Base-by-base conservation (phyloP, 1,140 invertebrate genomes). In the Drosophila kikkawai region DNA sequence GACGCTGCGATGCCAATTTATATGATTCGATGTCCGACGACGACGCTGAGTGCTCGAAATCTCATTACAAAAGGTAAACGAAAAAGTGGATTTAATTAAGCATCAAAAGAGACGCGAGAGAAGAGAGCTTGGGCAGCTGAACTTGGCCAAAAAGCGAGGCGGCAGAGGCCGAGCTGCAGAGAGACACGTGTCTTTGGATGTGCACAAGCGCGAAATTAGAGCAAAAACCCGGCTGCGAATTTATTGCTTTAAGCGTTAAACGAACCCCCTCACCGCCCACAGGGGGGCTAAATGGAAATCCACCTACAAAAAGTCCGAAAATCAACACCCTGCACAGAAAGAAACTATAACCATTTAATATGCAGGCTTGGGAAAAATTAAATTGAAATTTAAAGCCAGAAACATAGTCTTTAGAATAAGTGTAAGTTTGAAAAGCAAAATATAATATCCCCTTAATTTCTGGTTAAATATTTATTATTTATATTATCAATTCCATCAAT, bases 61-160 rank as follows among this genome's bases (percentile, higher is more conserved):
- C 80, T 90, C 77, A 88, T 88, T 90, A 88, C 84, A 88, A 88
- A 87, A 87, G 84, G 84, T 79, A 87, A 57, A 78, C 73, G 76
- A 74, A 66, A 71, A 88, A 88, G 78, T 90, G 78, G 88, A 88
- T 88, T 88, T 75, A 88, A 88, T 90, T 88, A 80, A 68, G 82
- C 85, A 71, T 84, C 80, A 90, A 90, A 87, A 86, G 84, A 79
- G 69, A 75, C 50, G 59, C 57, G 47, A 64, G 61, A 42, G 61
- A 42, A 86, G 53, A 65, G 42, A 45, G 53, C 36, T 37, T 6
- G 13, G 34, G 34, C 69, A 26, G 22, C 32, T 15, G 48, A 56
- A 65, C 48, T 59, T 55, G 39, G 47, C 50, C 61, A 61, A 55
- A 55, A 74, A 48, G 47, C 36, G 63, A 68, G 76, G 42, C 5